phyloP scores from a whole-genome alignment of 1,140 invertebrate genomes.

The Pseudomyrmex cubaensis region DNA sequence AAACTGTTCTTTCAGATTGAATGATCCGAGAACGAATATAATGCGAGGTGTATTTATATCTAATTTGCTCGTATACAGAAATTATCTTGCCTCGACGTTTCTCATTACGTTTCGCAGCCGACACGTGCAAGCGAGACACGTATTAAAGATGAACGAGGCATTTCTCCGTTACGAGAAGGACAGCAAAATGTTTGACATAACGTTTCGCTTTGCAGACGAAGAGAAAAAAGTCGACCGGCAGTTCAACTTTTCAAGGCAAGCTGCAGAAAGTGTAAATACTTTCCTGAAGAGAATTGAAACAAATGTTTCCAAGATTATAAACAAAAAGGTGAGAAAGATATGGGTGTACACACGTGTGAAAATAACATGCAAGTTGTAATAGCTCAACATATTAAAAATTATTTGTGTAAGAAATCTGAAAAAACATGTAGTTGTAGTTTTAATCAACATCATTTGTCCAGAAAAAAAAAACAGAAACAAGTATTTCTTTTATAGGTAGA shows the following conservation, averaged over 20 bases:
- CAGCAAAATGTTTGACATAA: constrained; percentile 82
- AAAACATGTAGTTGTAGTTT: constrained; percentile 71
- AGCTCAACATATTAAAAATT: background rate
- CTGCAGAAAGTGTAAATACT: constrained; percentile 86
- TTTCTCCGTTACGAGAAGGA: constrained; percentile 83
- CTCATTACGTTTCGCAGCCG: background rate
- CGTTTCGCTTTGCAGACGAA: constrained; percentile 85
- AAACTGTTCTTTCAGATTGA: background rate
- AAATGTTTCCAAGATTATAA: constrained; percentile 87
- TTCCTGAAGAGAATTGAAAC: constrained; percentile 87
- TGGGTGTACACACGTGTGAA: too few species aligned
- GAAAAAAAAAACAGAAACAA: background rate
- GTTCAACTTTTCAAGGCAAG: constrained; percentile 89
- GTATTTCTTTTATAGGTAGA: constrained; percentile 68
- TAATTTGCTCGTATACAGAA: constrained; percentile 1
- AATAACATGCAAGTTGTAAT: too few species aligned
- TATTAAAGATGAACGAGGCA: constrained; percentile 85
- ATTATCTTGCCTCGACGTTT: background rate
- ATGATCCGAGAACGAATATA: background rate
- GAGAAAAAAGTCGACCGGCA: constrained; percentile 84
- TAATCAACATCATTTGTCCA: too few species aligned
- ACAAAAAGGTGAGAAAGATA: constrained; percentile 82
- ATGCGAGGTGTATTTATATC: constrained; percentile 19
- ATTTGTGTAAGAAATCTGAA: constrained; percentile 9
- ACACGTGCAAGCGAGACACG: background rate